Percentiles rank a stretch among this genome's conserved stretches.
Conservation (phyloP, 2,797 vertebrate species). For the Echiichthys vipera region DNA sequence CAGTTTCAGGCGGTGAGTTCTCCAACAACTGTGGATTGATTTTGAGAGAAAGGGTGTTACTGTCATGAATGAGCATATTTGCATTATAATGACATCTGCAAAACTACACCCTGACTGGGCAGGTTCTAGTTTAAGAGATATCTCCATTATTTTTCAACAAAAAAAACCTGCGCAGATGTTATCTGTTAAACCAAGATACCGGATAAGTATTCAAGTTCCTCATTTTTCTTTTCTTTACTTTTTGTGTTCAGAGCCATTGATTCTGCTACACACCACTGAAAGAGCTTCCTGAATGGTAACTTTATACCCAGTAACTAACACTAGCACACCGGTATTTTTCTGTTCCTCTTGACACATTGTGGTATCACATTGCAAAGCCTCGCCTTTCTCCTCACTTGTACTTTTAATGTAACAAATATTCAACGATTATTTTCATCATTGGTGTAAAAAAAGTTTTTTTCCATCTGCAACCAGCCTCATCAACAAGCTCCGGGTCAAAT, state of each 20-base stretch:
- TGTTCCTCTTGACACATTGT: neutral
- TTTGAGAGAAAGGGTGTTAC: slow-evolving; percentile 28
- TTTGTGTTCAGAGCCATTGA: slow-evolving; percentile 10
- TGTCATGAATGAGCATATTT: neutral
- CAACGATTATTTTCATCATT: neutral
- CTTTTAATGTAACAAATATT: neutral
- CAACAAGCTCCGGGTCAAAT: no score
- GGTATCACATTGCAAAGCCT: neutral
- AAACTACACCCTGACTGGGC: neutral
- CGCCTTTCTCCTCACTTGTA: neutral
- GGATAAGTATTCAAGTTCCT: neutral
- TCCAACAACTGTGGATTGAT: slow-evolving; percentile 45
- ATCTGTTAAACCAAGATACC: neutral
- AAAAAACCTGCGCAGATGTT: neutral
- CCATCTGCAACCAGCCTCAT: no score
- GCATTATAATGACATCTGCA: neutral
- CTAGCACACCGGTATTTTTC: slow-evolving; percentile 12
- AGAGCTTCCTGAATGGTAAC: slow-evolving; percentile 5
- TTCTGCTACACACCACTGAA: slow-evolving; percentile 1
- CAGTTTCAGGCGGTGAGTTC: slow-evolving; percentile 21
- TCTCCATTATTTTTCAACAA: neutral
- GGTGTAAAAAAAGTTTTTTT: no score
- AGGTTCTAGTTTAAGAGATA: neutral
- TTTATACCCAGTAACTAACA: slow-evolving; percentile 7
- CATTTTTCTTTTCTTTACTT: slow-evolving; percentile 4